Evolutionary conservation across 2,113 vertebrate species (phyloP).

Genomic region (Lutjanus erythropterus): DNA sequence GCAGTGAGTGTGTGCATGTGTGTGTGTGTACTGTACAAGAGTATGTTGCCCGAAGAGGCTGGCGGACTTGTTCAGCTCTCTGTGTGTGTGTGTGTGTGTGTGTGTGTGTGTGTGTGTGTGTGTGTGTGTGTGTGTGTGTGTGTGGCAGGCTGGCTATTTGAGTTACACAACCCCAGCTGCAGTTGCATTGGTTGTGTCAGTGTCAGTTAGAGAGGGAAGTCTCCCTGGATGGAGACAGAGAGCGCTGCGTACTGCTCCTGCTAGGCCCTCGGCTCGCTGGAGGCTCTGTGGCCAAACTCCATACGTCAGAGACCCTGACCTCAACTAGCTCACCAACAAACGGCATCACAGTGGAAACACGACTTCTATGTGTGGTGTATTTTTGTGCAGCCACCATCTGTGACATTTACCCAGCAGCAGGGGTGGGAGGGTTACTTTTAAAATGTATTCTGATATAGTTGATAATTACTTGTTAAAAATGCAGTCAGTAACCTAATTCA

Average conservation of each 20-base stretch:
- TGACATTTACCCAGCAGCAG: slow-evolving; percentile 31
- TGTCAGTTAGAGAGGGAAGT: slow-evolving; percentile 66
- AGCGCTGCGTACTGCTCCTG: slow-evolving; percentile 26
- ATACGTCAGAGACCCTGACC: slow-evolving; percentile 51
- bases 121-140: slow-evolving; percentile 10
- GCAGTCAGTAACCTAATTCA: too few species aligned
- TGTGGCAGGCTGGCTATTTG: slow-evolving; percentile 42
- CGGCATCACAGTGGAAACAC: slow-evolving; percentile 9
- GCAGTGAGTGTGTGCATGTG: slow-evolving; percentile 53
- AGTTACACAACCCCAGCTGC: slow-evolving; percentile 70
- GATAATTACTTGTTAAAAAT: too few species aligned
- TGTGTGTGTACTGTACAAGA: slow-evolving; percentile 60
- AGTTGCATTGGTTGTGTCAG: slow-evolving; percentile 67
- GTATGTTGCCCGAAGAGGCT: slow-evolving; percentile 51
- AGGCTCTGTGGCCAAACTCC: slow-evolving; percentile 47
- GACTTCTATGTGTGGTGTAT: neutral
- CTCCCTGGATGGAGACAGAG: slow-evolving; percentile 46
- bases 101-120: slow-evolving; percentile 11
- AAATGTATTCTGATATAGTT: too few species aligned
- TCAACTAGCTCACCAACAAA: slow-evolving; percentile 35
- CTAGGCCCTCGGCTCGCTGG: slow-evolving; percentile 20
- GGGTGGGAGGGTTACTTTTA: too few species aligned
- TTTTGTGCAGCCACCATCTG: slow-evolving; percentile 16
- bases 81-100: slow-evolving; percentile 15
- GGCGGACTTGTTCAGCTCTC: slow-evolving; percentile 30